phyloP scores from a whole-genome alignment of 1,140 invertebrate genomes.

The Pachypeltis micranthus region DNA sequence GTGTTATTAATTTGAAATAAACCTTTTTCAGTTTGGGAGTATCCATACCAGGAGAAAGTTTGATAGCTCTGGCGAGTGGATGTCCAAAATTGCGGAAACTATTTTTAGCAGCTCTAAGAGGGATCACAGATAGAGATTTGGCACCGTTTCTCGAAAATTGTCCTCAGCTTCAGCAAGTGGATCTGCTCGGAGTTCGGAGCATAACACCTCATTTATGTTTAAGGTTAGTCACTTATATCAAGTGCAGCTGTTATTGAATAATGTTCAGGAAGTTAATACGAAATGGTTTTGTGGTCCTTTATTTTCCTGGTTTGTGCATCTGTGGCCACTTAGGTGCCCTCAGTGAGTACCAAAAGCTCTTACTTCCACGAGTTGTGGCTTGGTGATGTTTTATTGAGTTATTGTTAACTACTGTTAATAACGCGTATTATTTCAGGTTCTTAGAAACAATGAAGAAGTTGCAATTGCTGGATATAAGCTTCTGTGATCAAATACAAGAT shows the following conservation, averaged over 20 bases:
- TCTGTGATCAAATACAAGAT: constrained; percentile 65
- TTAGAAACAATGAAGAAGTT: constrained; percentile 51
- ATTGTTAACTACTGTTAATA: too few species aligned
- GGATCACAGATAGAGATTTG: constrained; percentile 63
- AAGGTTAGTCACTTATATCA: constrained; percentile 28
- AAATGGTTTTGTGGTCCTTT: too few species aligned
- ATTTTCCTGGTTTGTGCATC: too few species aligned
- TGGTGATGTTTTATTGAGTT: too few species aligned
- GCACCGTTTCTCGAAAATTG: constrained; percentile 52
- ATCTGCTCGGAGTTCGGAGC: constrained; percentile 65
- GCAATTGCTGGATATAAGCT: constrained; percentile 69
- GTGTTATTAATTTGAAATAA: too few species aligned
- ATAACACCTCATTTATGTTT: constrained; percentile 56
- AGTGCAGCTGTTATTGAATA: not conserved
- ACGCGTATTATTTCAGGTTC: too few species aligned
- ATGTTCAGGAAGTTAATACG: too few species aligned
- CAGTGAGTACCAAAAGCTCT: too few species aligned
- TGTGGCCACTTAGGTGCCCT: too few species aligned
- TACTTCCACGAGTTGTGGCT: too few species aligned
- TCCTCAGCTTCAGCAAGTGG: constrained; percentile 58
- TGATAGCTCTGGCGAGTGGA: constrained; percentile 38
- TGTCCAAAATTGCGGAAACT: constrained; percentile 59
- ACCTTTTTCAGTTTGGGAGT: constrained; percentile 34
- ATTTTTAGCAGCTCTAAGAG: constrained; percentile 62
- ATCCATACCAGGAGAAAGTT: constrained; percentile 39